Base-by-base conservation (phyloP, 2,888 invertebrate species). In the Pseudococcus longispinus region DNA sequence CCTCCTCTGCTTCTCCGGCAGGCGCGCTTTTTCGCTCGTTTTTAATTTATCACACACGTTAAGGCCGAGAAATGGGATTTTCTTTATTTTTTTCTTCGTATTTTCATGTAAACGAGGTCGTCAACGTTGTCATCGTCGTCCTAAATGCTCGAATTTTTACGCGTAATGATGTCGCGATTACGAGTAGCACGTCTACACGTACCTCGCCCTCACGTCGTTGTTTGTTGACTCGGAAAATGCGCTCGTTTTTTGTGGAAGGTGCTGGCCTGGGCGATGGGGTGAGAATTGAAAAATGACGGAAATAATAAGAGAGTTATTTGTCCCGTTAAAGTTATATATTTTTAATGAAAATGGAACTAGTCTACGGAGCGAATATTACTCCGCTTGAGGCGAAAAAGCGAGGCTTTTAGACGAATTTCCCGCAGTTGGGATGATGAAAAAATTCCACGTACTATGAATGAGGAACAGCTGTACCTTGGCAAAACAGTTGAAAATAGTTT, bases 31-130 rank as follows among this genome's bases (percentile, higher is more conserved):
- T 23, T 60, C 13, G 20, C 23, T 60, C 60, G 60, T 23, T 60
- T 60, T 60, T 60, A 60, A 60, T 60, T 60, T 60, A 60, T 60
- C 60, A 60, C 60, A 60, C 60, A 60, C 60, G 60, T 60, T 60
- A 15, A 60, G 60, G 60, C 60, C 60, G 20, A 23, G 60, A 60
- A 60, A 60, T 55, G 55, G 55, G n/a, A 55, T 55, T 55, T 55
- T 55, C n/a, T 55, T 55, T 55, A 4, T 55, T 46, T 46, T 55
- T 20, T 55, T n/a, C n/a, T n/a, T 4, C n/a, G 55, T 55, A 55
- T 20, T 55, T 55, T 20, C n/a, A 55, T 60, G 60, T 60, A 60
- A 60, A 60, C 60, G 60, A 60, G 60, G 60, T 60, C 60, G 23
- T 60, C 60, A 60, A 11, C 60, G 60, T 23, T 60, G 23, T 60